Percentiles rank a stretch among this genome's conserved stretches.
Conservation (phyloP, 2,888 invertebrate genomes). For the Pollenia amentaria region DNA sequence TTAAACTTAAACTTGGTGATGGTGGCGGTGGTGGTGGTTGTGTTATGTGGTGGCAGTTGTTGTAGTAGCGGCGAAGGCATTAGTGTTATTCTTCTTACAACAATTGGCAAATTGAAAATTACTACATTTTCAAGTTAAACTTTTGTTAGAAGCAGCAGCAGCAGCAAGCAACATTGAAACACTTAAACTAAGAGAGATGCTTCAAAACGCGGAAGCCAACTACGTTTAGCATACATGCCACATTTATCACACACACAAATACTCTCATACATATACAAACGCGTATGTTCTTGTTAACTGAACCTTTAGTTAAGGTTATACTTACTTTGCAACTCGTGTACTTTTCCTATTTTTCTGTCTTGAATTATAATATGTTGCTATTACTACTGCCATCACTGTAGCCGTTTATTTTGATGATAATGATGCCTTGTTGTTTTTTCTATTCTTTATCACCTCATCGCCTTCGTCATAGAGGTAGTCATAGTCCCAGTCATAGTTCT, state of each 20-base stretch:
- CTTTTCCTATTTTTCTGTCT: background rate
- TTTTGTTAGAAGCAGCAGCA: slow-evolving; percentile 13
- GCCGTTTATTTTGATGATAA: slow-evolving; percentile 67
- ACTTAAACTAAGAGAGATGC: slow-evolving; percentile 17
- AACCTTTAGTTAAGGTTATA: slow-evolving; percentile 54
- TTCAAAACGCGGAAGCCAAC: slow-evolving; percentile 68
- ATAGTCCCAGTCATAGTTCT: slow-evolving; percentile 8
- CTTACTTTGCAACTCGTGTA: slow-evolving; percentile 53
- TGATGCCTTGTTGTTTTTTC: slow-evolving; percentile 55
- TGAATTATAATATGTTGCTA: slow-evolving; percentile 4
- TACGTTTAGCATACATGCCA: slow-evolving; percentile 59
- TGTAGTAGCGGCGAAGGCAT: slow-evolving; percentile 10
- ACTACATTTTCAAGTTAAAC: slow-evolving; percentile 47
- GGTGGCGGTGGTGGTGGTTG: slow-evolving; percentile 29
- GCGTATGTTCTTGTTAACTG: background rate
- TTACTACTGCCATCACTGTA: slow-evolving; percentile 50
- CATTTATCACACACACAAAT: slow-evolving; percentile 13
- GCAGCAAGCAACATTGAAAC: background rate
- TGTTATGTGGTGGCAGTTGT: background rate
- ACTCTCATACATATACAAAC: slow-evolving; percentile 5
- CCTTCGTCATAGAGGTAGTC: slow-evolving; percentile 28
- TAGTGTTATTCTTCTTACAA: slow-evolving; percentile 56
- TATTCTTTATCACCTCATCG: slow-evolving; percentile 52
- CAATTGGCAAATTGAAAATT: slow-evolving; percentile 72
- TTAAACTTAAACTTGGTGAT: slow-evolving; percentile 17